A percentile compares a stretch with the other conserved stretches of the same genome.
Conservation (phyloP, 2,888 invertebrate genomes). For the Andrena dorsata region DNA sequence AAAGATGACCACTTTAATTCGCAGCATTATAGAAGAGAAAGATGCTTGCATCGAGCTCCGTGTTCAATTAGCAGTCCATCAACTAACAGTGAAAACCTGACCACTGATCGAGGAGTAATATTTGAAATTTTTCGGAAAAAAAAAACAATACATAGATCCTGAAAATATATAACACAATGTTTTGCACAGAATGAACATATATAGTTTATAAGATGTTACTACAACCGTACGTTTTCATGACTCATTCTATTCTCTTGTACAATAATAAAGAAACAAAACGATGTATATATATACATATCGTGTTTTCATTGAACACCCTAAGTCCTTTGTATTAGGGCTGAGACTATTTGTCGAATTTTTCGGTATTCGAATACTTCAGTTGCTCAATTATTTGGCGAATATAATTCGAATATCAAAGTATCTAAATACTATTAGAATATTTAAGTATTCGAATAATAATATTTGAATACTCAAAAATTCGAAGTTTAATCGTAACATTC, state of each 20-base stretch:
- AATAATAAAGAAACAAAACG: conserved; percentile 58
- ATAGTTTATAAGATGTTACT: conserved; percentile 74
- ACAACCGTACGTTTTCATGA: conserved; percentile 59
- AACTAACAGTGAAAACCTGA: conserved; percentile 76
- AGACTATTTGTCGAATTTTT: no score
- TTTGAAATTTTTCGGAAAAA: conserved; percentile 35
- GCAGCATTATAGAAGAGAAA: conserved; percentile 90
- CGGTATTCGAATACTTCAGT: no score
- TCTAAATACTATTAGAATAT: no score
- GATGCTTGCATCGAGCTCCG: conserved; percentile 90
- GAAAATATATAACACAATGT: conserved; percentile 66
- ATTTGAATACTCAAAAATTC: no score
- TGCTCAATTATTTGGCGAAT: no score
- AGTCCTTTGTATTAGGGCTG: neutral
- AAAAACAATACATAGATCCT: conserved; percentile 38
- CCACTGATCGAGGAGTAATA: conserved; percentile 44
- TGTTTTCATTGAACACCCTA: neutral
- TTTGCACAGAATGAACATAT: conserved; percentile 72
- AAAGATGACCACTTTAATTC: conserved; percentile 89
- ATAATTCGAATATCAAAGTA: no score
- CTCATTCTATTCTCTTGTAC: conserved; percentile 60
- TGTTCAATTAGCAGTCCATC: conserved; percentile 89
- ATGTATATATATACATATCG: conserved; percentile 21
- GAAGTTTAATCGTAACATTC: no score
- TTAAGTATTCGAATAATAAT: no score